Conservation (phyloP, 2,113 vertebrate genomes). For the Epinephelus moara region DNA sequence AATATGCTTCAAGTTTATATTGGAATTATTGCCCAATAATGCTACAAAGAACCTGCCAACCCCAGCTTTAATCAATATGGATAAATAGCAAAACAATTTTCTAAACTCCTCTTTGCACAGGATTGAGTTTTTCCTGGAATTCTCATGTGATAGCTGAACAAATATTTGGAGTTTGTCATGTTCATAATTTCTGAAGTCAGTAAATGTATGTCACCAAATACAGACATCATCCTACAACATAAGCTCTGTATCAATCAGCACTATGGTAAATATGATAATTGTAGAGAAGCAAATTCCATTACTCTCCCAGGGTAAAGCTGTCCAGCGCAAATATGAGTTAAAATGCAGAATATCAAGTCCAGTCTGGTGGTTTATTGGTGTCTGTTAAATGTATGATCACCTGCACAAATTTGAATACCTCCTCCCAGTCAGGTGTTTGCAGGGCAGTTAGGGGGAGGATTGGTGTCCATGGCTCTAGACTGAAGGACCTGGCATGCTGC, state of each 20-base stretch:
- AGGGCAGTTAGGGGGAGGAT: neutral
- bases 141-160: neutral
- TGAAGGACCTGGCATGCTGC: constrained; percentile 45
- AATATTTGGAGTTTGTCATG: neutral
- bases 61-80: no score
- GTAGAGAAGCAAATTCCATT: no score
- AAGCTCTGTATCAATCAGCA: no score
- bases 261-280: no score
- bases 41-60: no score
- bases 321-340: neutral
- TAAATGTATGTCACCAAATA: no score
- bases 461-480: constrained; percentile 55
- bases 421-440: no score
- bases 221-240: no score
- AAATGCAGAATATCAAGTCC: neutral
- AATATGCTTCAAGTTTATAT: no score
- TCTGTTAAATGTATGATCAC: neutral
- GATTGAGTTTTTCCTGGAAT: no score
- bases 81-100: neutral
- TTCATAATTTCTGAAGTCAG: neutral
- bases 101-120: neutral
- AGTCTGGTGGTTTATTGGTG: neutral
- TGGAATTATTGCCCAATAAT: no score
- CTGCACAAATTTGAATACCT: neutral
- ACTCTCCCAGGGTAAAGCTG: no score